Evolutionary conservation across 30 jellyfish, hydroid and myxozoan genomes (phyloP).

Genomic region (Chrysaora quinquecirrha): DNA sequence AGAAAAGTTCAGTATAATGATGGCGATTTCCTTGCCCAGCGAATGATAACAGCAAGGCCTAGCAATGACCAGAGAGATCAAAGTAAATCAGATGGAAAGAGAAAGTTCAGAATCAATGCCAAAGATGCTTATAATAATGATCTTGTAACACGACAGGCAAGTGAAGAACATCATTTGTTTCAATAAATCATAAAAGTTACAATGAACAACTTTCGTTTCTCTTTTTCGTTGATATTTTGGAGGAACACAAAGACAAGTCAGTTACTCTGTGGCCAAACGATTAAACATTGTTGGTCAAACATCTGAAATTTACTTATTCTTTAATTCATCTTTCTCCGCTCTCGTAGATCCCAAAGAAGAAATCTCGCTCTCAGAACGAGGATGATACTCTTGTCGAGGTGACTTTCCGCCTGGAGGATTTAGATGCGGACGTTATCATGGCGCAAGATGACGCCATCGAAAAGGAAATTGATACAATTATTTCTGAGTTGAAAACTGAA

Average conservation of each 20-base stretch:
- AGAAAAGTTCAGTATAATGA: conserved; percentile 62
- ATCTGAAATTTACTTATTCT: too few relatives aligned
- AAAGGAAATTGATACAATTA: conserved; percentile 17
- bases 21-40: conserved; percentile 1
- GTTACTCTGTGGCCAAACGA: too few relatives aligned
- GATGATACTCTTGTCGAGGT: conserved; percentile 66
- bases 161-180: too few relatives aligned
- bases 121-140: conserved; percentile 81
- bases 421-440: conserved; percentile 52
- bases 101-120: conserved; percentile 73
- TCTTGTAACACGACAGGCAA: conserved; percentile 82
- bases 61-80: conserved; percentile 20
- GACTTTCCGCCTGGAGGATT: conserved; percentile 57
- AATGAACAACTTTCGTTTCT: too few relatives aligned
- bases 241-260: too few relatives aligned
- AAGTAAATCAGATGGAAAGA: conserved; percentile 32
- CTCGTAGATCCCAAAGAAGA: conserved; percentile 47
- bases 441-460: conserved; percentile 65
- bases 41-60: conserved; percentile 35
- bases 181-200: too few relatives aligned
- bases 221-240: too few relatives aligned
- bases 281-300: too few relatives aligned
- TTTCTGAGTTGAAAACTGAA: conserved; percentile 57
- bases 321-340: too few relatives aligned
- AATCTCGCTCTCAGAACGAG: background rate